These are phyloP conservation scores for Buphagus erythrorhynchus DNA, from an alignment of 2,797 vertebrate species.

Conservation along the genomic window DNA sequence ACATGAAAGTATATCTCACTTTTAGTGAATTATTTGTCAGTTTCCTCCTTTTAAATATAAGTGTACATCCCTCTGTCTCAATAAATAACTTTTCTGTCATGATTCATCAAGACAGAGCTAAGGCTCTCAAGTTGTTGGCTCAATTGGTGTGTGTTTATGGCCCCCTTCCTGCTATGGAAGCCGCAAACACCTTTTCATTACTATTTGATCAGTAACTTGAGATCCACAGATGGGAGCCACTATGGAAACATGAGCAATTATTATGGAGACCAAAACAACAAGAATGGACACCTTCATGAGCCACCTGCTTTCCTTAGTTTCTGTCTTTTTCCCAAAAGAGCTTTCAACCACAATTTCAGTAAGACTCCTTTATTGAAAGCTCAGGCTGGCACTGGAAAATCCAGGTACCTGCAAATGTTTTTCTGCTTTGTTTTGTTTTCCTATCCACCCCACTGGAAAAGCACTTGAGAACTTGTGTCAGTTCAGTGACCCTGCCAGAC, in stretches of 20 bases:
- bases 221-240: neutral
- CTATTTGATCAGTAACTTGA: constrained; percentile 29
- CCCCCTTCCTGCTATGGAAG: neutral
- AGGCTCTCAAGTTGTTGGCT: neutral
- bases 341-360: neutral
- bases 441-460: neutral
- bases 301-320: neutral
- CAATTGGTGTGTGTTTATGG: neutral
- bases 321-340: neutral
- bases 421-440: neutral
- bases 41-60: neutral
- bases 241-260: neutral
- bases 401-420: neutral
- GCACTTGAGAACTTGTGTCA: neutral
- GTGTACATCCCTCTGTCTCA: neutral
- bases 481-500: neutral
- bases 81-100: neutral
- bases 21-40: neutral
- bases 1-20: neutral
- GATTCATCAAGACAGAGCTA: neutral
- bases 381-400: neutral
- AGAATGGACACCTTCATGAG: neutral
- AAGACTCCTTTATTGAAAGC: neutral
- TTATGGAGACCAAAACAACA: neutral
- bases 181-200: constrained; percentile 31